Conservation (phyloP, 2,888 invertebrate species). For the Folsomia candida region DNA sequence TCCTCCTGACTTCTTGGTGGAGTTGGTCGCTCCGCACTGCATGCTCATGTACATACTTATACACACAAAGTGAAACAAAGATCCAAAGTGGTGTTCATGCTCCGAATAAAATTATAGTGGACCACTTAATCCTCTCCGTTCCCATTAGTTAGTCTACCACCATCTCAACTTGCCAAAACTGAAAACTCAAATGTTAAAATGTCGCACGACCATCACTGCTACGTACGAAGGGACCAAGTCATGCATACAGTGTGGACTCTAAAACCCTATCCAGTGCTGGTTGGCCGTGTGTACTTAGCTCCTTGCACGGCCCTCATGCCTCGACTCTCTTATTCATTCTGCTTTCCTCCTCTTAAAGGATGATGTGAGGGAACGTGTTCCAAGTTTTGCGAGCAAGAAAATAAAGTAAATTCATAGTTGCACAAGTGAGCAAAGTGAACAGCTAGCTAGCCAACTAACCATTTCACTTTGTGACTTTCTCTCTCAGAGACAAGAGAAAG, state of each 20-base stretch:
- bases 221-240: too few species aligned
- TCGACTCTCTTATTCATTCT: too few species aligned
- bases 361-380: background rate
- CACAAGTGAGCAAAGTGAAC: background rate
- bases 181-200: slow-evolving; percentile 6
- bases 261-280: background rate
- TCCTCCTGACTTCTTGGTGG: too few species aligned
- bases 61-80: background rate
- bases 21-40: too few species aligned
- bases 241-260: background rate
- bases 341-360: background rate
- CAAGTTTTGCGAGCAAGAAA: background rate
- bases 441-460: background rate
- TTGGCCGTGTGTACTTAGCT: background rate
- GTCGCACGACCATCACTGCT: too few species aligned
- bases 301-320: background rate
- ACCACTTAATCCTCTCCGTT: slow-evolving; percentile 12
- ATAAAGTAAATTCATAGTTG: background rate
- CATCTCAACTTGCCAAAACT: slow-evolving; percentile 1
- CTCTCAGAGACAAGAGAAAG: slow-evolving; percentile 1
- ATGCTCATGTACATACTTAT: background rate
- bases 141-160: background rate
- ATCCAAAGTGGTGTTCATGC: background rate
- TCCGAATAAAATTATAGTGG: slow-evolving; percentile 1
- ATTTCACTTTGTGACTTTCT: background rate